phyloP scores from a whole-genome alignment of 2,113 vertebrate species.

The Boleophthalmus pectinirostris region DNA sequence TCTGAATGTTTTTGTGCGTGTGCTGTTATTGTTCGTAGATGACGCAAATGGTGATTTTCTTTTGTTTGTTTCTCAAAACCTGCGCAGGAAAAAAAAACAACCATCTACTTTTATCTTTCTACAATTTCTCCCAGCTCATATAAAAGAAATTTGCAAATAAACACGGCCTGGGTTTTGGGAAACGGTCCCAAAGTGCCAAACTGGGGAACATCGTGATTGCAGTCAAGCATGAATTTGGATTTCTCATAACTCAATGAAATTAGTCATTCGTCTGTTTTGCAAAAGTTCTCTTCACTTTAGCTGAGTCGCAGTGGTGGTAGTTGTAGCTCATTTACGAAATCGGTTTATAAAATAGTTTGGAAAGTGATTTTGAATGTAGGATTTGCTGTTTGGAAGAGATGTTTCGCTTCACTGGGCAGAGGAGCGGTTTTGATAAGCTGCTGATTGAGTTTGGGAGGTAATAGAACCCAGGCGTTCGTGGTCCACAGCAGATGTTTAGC shows the following conservation, averaged over 20 bases:
- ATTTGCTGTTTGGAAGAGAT: conserved; percentile 48
- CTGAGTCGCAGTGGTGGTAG: conserved; percentile 8
- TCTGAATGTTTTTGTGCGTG: not conserved
- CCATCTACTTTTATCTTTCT: not conserved
- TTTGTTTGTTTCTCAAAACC: not conserved
- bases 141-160: conserved; percentile 6
- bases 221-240: conserved; percentile 17
- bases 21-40: not conserved
- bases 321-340: conserved; percentile 47
- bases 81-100: not conserved
- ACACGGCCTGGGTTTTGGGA: not conserved
- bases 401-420: conserved; percentile 30
- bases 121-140: conserved; percentile 2
- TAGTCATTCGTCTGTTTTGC: conserved; percentile 17
- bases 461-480: conserved; percentile 56
- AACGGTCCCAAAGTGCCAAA: conserved; percentile 11
- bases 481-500: conserved; percentile 69
- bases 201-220: not conserved
- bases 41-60: not conserved
- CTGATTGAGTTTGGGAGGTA: conserved; percentile 71
- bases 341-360: conserved; percentile 57
- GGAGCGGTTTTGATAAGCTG: conserved; percentile 63
- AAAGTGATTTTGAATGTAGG: conserved; percentile 41
- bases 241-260: conserved; percentile 23
- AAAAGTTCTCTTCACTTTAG: conserved; percentile 24